Conservation (phyloP, 2,797 vertebrate species). For the Neomorphus geoffroyi region DNA sequence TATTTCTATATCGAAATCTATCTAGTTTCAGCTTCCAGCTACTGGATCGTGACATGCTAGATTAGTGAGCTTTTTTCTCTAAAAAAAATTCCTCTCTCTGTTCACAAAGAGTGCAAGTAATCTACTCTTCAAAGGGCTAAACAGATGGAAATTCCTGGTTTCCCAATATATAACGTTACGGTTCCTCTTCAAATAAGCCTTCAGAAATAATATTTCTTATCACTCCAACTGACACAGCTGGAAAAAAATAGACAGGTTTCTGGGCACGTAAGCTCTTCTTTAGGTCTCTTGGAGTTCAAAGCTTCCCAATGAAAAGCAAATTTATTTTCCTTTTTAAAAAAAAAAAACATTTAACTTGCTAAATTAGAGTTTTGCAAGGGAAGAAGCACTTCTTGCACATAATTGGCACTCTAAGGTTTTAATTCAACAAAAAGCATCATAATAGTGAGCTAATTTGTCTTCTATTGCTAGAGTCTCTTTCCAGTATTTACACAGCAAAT, state of each 20-base stretch:
- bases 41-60: slow-evolving; percentile 23
- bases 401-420: slow-evolving; percentile 43
- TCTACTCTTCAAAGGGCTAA: slow-evolving; percentile 31
- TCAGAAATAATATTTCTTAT: slow-evolving; percentile 49
- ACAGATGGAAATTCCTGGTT: slow-evolving; percentile 16
- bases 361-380: slow-evolving; percentile 28
- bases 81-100: slow-evolving; percentile 2
- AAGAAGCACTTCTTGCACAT: slow-evolving; percentile 22
- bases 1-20: slow-evolving; percentile 54
- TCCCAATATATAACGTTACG: neutral
- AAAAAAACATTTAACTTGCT: slow-evolving; percentile 21
- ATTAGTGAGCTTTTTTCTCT: slow-evolving; percentile 45
- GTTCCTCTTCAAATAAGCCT: slow-evolving; percentile 26
- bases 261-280: slow-evolving; percentile 10
- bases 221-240: neutral
- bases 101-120: slow-evolving; percentile 9
- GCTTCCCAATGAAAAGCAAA: slow-evolving; percentile 14
- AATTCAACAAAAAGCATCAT: slow-evolving; percentile 13
- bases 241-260: neutral
- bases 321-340: slow-evolving; percentile 53
- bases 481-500: neutral
- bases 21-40: slow-evolving; percentile 12
- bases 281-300: slow-evolving; percentile 39
- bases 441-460: slow-evolving; percentile 14
- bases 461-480: neutral